Percentiles rank a stretch among this genome's conserved stretches.
phyloP scores from a whole-genome alignment of 1,140 invertebrate genomes.

The Muscidifurax raptorellus region DNA sequence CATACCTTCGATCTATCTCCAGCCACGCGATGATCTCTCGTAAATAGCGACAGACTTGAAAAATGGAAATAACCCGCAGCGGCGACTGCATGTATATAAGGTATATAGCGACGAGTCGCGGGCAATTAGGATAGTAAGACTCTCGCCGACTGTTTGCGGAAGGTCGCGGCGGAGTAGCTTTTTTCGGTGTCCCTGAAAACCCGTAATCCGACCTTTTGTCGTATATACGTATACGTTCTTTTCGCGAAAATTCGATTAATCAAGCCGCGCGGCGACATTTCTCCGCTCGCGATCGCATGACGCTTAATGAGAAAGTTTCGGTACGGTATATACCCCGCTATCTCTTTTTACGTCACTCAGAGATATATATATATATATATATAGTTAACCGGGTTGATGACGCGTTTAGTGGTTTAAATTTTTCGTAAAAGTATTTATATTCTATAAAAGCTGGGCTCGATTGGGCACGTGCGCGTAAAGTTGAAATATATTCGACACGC shows the following conservation, averaged over 20 bases:
- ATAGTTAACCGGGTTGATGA: not conserved
- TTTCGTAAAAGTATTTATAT: not conserved
- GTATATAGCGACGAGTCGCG: not conserved
- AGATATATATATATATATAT: no score
- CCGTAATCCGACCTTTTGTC: not conserved
- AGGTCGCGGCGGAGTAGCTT: slow-evolving; percentile 5
- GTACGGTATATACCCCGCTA: not conserved
- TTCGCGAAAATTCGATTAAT: not conserved
- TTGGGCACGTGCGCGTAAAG: not conserved
- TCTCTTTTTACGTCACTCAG: not conserved
- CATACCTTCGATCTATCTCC: not conserved
- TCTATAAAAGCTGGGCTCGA: not conserved
- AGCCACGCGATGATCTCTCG: not conserved
- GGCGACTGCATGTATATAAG: not conserved
- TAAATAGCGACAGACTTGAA: not conserved
- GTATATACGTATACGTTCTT: no score
- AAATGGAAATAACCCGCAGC: not conserved
- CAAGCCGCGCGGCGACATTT: not conserved
- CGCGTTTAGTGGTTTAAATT: not conserved
- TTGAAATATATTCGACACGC: no score
- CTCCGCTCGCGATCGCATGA: not conserved
- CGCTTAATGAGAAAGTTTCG: not conserved
- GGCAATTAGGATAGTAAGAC: slow-evolving; percentile 1
- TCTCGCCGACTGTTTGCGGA: not conserved
- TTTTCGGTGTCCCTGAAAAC: not conserved